phyloP scores from a whole-genome alignment of 2,888 invertebrate species.

The Chymomyza fuscimana region DNA sequence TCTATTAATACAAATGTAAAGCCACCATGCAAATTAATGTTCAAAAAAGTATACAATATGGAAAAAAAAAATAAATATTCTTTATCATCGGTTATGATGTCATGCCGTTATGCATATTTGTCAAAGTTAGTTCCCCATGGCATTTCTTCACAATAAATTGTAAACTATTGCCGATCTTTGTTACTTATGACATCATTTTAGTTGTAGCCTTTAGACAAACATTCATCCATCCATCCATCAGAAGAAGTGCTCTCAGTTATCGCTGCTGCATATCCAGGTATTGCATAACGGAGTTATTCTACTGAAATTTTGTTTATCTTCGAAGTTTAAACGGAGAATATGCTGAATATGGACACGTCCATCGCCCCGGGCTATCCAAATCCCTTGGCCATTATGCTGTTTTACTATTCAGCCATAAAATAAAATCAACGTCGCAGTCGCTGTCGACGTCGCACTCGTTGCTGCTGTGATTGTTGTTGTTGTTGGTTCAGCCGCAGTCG shows the following conservation, averaged over 20 bases:
- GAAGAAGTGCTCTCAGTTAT: background rate
- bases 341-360: background rate
- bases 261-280: background rate
- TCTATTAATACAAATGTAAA: background rate
- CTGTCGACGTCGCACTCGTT: background rate
- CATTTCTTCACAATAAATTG: background rate
- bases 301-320: background rate
- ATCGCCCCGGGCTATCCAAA: background rate
- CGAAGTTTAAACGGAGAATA: too few relatives aligned
- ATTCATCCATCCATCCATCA: background rate
- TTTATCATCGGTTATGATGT: background rate
- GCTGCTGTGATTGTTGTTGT: background rate
- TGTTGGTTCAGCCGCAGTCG: background rate
- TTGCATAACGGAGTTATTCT: background rate
- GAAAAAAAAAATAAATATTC: background rate
- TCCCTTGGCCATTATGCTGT: background rate
- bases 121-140: background rate
- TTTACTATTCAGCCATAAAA: background rate
- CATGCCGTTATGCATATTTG: background rate
- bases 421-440: background rate
- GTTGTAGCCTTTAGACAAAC: background rate
- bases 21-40: background rate
- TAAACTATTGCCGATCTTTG: background rate
- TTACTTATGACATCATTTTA: background rate
- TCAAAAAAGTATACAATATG: background rate